Evolutionary conservation across 2,888 invertebrate genomes (phyloP).

Genomic region (Tineola bisselliella): DNA sequence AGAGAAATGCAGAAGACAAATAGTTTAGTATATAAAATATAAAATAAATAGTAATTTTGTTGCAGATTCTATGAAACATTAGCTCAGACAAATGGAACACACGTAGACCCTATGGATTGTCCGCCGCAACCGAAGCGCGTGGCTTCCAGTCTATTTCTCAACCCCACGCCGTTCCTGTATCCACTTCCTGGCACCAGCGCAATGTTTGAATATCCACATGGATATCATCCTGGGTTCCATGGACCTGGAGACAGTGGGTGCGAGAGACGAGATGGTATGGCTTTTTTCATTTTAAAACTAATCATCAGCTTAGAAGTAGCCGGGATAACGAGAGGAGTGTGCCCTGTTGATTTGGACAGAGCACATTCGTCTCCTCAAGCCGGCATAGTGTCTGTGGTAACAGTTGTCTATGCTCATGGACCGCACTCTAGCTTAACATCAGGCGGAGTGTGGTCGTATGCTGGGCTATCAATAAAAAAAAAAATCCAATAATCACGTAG

Average conservation of each 20-base stretch:
- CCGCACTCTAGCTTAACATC: too few species aligned
- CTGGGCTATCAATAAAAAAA: neutral
- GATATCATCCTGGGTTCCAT: conserved; percentile 47
- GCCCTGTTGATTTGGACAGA: neutral
- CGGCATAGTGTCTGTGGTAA: too few species aligned
- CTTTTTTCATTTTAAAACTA: too few species aligned
- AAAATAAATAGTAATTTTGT: conserved; percentile 14
- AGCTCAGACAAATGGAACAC: conserved; percentile 51
- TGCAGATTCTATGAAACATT: conserved; percentile 60
- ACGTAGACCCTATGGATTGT: conserved; percentile 32
- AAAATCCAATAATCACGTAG: neutral
- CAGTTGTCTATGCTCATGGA: too few species aligned
- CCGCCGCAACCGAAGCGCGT: conserved; percentile 51
- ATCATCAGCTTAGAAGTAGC: too few species aligned
- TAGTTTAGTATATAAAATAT: too few species aligned
- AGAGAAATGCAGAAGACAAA: too few species aligned
- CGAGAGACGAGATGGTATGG: conserved; percentile 49
- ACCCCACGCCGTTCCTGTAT: conserved; percentile 53
- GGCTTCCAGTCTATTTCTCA: conserved; percentile 41
- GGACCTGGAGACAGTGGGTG: conserved; percentile 30
- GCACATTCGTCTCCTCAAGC: neutral
- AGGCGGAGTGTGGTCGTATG: too few species aligned
- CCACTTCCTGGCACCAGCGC: conserved; percentile 59
- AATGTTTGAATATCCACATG: conserved; percentile 65
- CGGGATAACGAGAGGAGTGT: neutral